Conservation (phyloP, 2,888 invertebrate species). For the Meteorus colon region DNA sequence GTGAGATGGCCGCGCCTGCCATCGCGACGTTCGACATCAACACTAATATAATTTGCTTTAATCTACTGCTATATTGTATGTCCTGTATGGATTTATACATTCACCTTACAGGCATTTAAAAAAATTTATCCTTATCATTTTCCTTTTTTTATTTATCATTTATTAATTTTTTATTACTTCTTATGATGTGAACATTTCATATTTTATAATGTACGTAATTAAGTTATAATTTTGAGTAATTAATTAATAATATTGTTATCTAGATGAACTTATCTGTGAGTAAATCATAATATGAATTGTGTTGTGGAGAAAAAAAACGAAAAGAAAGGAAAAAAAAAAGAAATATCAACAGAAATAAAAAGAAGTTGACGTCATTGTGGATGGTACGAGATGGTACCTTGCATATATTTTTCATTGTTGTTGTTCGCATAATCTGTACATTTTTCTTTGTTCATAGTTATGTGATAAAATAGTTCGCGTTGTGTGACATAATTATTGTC, state of each 20-base stretch:
- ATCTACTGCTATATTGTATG: not conserved
- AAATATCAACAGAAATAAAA: conserved; percentile 1
- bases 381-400: conserved; percentile 50
- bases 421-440: conserved; percentile 41
- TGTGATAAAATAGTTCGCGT: not conserved
- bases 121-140: not conserved
- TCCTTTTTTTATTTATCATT: not conserved
- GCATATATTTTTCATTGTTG: conserved; percentile 40
- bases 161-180: not conserved
- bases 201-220: not conserved
- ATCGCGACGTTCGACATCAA: conserved; percentile 21
- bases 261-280: not conserved
- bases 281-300: not conserved
- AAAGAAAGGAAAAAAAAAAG: not conserved
- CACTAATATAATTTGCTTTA: conserved; percentile 11
- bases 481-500: not conserved
- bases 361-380: conserved; percentile 43
- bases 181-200: not conserved
- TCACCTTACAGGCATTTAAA: not conserved
- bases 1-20: conserved; percentile 44
- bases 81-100: not conserved
- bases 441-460: not conserved
- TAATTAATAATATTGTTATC: not conserved
- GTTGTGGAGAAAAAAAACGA: not conserved
- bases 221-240: not conserved